These are phyloP conservation scores for Rhogogaster chlorosoma DNA, from an alignment of 2,888 invertebrate species.

Conservation along the genomic window DNA sequence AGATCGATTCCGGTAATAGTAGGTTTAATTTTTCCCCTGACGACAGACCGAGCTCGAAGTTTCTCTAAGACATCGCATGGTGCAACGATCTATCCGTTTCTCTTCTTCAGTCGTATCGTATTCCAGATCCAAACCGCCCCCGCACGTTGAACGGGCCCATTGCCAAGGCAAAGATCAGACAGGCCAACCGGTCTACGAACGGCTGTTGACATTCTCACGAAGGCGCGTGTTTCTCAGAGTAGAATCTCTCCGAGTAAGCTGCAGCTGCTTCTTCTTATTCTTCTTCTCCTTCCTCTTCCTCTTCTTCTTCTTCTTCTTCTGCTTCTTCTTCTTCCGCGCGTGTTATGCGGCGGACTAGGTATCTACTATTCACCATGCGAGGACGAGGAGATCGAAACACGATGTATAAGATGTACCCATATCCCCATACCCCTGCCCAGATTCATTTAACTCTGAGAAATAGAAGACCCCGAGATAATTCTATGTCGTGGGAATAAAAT, in stretches of 20 bases:
- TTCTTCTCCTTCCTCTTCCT: not conserved
- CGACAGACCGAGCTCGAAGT: not conserved
- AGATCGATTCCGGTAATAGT: not conserved
- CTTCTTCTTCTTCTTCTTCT: not conserved
- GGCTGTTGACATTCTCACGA: conserved; percentile 41
- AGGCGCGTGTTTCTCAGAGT: conserved; percentile 37
- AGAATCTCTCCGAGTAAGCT: conserved; percentile 8
- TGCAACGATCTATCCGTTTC: conserved; percentile 6
- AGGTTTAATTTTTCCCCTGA: not conserved
- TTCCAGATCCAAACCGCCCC: conserved; percentile 30
- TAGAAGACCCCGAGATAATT: not conserved
- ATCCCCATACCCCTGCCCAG: not conserved
- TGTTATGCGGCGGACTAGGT: not conserved
- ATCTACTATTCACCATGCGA: not conserved
- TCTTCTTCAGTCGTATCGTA: not conserved
- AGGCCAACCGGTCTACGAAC: conserved; percentile 21
- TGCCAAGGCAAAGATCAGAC: conserved; percentile 25
- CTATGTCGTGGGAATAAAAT: conserved; percentile 3
- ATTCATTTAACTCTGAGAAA: not conserved
- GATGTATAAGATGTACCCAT: not conserved
- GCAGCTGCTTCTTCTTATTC: not conserved
- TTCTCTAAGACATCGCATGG: not conserved
- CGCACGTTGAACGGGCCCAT: conserved; percentile 22
- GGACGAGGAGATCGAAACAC: not conserved
- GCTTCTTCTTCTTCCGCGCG: not conserved